Evolutionary conservation across 2,113 vertebrate genomes (phyloP).

Genomic region (Suricata suricatta): DNA sequence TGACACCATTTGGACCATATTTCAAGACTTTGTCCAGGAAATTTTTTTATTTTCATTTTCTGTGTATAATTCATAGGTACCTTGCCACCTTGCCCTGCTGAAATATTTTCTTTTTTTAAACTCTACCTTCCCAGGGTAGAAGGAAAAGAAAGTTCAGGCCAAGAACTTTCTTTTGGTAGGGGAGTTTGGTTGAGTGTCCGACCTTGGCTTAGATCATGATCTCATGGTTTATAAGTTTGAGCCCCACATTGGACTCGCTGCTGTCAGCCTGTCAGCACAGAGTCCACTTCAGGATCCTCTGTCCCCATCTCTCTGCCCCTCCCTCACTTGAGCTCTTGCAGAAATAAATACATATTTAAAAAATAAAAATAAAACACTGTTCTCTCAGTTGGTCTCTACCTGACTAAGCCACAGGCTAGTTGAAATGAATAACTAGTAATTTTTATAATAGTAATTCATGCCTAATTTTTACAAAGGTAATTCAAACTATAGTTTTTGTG

Average conservation of each 20-base stretch:
- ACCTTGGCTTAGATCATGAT: too few species aligned
- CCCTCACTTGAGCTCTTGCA: too few species aligned
- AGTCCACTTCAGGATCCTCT: too few species aligned
- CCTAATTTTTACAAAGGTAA: not conserved
- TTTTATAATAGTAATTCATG: not conserved
- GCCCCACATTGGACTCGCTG: too few species aligned
- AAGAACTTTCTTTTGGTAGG: too few species aligned
- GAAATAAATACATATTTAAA: too few species aligned
- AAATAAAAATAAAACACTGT: too few species aligned
- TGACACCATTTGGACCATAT: conserved; percentile 1
- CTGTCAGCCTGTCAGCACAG: too few species aligned
- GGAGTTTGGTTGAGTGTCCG: too few species aligned
- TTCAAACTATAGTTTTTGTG: not conserved
- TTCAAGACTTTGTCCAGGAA: conserved; percentile 18
- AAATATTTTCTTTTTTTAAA: conserved; percentile 45
- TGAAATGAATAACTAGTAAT: conserved; percentile 17
- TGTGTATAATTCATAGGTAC: not conserved
- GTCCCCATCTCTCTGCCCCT: too few species aligned
- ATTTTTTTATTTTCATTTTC: conserved; percentile 45
- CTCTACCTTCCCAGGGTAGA: not conserved
- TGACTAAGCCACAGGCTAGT: not conserved
- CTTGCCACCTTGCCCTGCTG: not conserved
- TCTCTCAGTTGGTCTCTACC: not conserved
- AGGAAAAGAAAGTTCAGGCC: too few species aligned
- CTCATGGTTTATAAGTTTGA: too few species aligned